A percentile compares a stretch with the other conserved stretches of the same genome.
phyloP scores from a whole-genome alignment of 2,797 vertebrate genomes.

The Phrynocephalus vlangalii region DNA sequence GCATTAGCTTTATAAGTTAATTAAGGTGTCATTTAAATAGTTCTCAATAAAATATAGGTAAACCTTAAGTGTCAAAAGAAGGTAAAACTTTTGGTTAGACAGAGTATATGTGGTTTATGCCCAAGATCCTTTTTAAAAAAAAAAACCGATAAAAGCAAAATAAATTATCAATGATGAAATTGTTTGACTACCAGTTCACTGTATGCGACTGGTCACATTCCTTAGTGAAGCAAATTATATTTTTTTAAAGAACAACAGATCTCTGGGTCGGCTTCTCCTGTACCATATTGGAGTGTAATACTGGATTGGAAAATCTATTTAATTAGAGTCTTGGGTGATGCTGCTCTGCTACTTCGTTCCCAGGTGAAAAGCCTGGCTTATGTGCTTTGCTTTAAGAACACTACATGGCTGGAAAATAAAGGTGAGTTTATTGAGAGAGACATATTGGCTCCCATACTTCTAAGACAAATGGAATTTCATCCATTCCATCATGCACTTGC shows the following conservation, averaged over 20 bases:
- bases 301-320: conserved; percentile 48
- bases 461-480: conserved; percentile 75
- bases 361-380: conserved; percentile 22
- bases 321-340: conserved; percentile 54
- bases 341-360: conserved; percentile 36
- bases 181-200: conserved; percentile 25
- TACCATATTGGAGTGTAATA: conserved; percentile 39
- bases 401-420: conserved; percentile 63
- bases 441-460: conserved; percentile 66
- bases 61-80: conserved; percentile 55
- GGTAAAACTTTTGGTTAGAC: conserved; percentile 39
- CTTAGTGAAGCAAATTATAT: conserved; percentile 43
- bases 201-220: not conserved
- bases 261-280: conserved; percentile 41
- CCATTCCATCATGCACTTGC: conserved; percentile 63
- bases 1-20: not conserved
- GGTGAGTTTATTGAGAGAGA: conserved; percentile 59
- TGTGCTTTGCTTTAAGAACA: conserved; percentile 60
- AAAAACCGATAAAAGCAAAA: no score
- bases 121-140: not conserved
- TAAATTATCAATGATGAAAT: no score
- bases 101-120: conserved; percentile 22
- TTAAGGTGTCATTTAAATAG: conserved; percentile 21
- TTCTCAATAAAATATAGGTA: conserved; percentile 54
- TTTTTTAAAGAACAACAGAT: conserved; percentile 39